Percentiles rank a stretch among this genome's conserved stretches.
These are phyloP conservation scores for Stylophora pistillata DNA, from an alignment of 64 coral and sea anemone species.

Conservation along the genomic window DNA sequence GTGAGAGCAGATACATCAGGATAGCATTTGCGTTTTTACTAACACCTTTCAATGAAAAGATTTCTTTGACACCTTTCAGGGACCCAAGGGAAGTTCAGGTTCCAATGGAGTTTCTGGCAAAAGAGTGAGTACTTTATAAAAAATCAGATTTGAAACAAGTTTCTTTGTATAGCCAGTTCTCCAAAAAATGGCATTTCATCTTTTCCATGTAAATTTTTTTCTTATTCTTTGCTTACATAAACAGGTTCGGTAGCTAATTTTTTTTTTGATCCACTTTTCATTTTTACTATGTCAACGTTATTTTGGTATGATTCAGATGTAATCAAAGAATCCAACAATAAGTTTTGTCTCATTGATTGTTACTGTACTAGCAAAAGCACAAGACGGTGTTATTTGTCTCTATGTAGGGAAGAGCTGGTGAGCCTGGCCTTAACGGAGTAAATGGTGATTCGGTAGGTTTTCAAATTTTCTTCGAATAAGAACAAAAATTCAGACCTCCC, in stretches of 20 bases:
- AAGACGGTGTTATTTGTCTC: neutral
- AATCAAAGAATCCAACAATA: no score
- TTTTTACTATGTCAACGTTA: no score
- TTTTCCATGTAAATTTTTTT: no score
- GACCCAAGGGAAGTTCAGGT: slow-evolving; percentile 32
- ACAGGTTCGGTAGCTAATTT: no score
- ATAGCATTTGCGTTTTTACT: neutral
- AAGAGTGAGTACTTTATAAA: neutral
- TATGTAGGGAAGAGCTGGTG: neutral
- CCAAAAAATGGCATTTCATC: no score
- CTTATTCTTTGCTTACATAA: no score
- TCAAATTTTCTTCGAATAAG: neutral
- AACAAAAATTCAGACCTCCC: neutral
- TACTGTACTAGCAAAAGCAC: no score
- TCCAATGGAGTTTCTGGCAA: slow-evolving; percentile 3
- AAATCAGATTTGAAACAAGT: neutral
- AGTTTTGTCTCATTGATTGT: no score
- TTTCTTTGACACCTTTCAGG: neutral
- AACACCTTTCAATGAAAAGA: neutral
- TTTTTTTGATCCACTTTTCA: no score
- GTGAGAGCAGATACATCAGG: neutral
- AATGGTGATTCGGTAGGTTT: neutral
- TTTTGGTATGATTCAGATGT: no score
- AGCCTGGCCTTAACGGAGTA: slow-evolving; percentile 3
- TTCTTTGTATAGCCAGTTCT: no score